Conservation (phyloP, 2,888 invertebrate species). For the Panorpa germanica region DNA sequence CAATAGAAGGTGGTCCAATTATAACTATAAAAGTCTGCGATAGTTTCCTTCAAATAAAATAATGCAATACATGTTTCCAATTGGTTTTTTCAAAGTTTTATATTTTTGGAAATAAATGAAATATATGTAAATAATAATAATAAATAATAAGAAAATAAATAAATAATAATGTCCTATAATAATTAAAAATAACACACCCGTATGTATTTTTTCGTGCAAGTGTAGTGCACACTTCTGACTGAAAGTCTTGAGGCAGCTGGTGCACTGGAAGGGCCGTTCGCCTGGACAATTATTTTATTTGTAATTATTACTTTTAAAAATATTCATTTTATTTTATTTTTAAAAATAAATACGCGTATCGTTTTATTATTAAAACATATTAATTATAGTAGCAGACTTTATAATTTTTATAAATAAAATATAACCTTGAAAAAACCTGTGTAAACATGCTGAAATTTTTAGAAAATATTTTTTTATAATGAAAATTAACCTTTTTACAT, state of each 20-base stretch:
- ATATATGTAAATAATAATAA: slow-evolving; percentile 6
- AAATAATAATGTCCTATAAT: slow-evolving; percentile 4
- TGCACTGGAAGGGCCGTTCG: slow-evolving; percentile 40
- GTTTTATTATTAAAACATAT: slow-evolving; percentile 2
- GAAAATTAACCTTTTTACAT: no score
- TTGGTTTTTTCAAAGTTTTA: no score
- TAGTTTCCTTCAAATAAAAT: no score
- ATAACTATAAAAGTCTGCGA: no score
- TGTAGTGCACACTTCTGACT: slow-evolving; percentile 42
- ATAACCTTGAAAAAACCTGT: no score
- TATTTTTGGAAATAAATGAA: slow-evolving; percentile 1
- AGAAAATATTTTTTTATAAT: no score
- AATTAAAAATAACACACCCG: slow-evolving; percentile 33
- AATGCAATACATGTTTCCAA: no score
- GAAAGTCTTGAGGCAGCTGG: slow-evolving; percentile 41
- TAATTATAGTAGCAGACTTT: no score
- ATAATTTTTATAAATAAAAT: no score
- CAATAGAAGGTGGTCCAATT: no score
- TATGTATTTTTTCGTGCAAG: slow-evolving; percentile 41
- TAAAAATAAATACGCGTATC: slow-evolving; percentile 1
- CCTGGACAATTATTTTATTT: slow-evolving; percentile 18
- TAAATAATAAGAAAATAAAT: slow-evolving; percentile 5
- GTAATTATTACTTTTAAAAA: slow-evolving; percentile 6
- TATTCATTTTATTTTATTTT: slow-evolving; percentile 7
- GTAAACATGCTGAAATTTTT: no score